Conservation (phyloP, 1,140 invertebrate genomes). For the Apocrypta bakeri region DNA sequence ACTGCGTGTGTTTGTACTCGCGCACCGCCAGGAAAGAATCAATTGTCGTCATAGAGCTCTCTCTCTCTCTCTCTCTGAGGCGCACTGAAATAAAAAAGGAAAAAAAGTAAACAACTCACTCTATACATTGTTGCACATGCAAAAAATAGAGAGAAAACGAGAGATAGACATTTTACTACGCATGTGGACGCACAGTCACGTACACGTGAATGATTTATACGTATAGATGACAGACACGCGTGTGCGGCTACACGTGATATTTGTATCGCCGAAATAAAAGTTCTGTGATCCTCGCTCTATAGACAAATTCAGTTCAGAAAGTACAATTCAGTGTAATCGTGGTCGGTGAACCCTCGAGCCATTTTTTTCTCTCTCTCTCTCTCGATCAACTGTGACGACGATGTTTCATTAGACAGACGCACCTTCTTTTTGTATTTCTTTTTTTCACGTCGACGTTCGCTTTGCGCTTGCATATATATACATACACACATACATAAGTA, state of each 20-base stretch:
- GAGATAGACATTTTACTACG: too few species aligned
- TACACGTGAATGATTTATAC: too few species aligned
- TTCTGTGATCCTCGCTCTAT: neutral
- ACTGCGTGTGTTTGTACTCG: neutral
- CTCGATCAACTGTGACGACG: neutral
- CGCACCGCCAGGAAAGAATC: neutral
- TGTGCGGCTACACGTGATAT: neutral
- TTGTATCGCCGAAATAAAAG: too few species aligned
- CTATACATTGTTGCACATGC: too few species aligned
- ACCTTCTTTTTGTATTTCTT: neutral
- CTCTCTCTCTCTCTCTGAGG: neutral
- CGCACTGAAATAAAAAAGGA: neutral
- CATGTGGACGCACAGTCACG: too few species aligned
- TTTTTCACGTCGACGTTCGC: neutral
- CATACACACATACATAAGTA: neutral
- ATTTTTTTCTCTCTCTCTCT: neutral
- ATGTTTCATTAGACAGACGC: conserved; percentile 11
- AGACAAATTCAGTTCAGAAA: too few species aligned
- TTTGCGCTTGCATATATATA: neutral
- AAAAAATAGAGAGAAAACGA: too few species aligned
- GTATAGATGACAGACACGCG: too few species aligned
- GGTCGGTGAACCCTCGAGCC: neutral
- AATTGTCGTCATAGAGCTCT: neutral
- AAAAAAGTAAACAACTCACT: too few species aligned
- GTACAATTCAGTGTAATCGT: too few species aligned